Evolutionary conservation across 2,797 vertebrate species (phyloP), one percentile per base, ranked within the genome.

Genomic region (Eospalax fontanierii): DNA sequence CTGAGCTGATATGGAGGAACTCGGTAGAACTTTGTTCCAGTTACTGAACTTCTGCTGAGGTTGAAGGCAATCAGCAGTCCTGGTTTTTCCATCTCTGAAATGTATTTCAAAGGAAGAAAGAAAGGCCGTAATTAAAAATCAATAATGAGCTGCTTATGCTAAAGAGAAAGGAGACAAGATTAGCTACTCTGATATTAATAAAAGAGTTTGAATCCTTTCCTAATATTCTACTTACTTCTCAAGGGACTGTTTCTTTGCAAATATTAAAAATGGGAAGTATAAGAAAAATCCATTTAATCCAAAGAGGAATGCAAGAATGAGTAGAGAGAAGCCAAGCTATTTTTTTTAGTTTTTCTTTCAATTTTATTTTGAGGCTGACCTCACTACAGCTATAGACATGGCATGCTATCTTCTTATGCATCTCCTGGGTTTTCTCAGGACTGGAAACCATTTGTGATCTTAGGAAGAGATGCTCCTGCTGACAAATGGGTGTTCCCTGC

Each of bases 301-400:
- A 18, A 92, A 82, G 70, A 87, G 22, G 21, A 86, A 54, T 26
- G 11, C 5, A 76, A 85, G 15, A 93, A 70, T 35, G n/a, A 54
- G 11, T 38, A 87, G 40, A 81, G 15, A 68, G 28, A 89, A 91
- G 70, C 40, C 90, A 85, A 93, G 82, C 10, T n/a, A 75, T 80
- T 93, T 87, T n/a, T n/a, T 76, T n/a, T 30, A 66, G n/a, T 83
- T 96, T 90, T 85, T 38, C 66, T 94, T 96, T 86, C 91, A 38
- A 8, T 96, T 93, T 73, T 46, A 83, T 84, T 90, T 96, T 87
- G 19, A 80, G 81, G 21, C 50, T 95, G 63, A 33, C 87, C 71
- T 8, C n/a, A 76, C 33, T 18, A 0, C 30, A 90, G 63, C 59
- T 87, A 66, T n/a, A 40, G 86, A 80, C 33, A 93, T 96, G 74